These are phyloP conservation scores for Pterostichus niger DNA, from an alignment of 2,888 invertebrate genomes.

Conservation along the genomic window DNA sequence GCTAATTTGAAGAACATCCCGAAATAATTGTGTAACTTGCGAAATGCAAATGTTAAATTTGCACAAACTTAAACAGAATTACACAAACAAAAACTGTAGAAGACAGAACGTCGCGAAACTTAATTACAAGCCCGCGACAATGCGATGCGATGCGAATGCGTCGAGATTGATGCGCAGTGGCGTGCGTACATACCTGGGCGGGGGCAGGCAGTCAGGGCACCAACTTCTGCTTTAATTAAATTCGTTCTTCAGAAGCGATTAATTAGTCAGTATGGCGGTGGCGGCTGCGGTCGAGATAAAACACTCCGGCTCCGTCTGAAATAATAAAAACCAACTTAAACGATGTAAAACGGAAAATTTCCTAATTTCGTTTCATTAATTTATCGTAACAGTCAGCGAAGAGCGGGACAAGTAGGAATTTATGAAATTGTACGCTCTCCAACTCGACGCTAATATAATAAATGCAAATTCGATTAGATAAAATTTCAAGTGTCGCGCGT, in stretches of 20 bases:
- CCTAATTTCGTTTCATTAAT: constrained; percentile 67
- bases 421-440: constrained; percentile 59
- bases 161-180: constrained; percentile 8
- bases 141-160: neutral
- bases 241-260: constrained; percentile 67
- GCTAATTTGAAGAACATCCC: constrained; percentile 66
- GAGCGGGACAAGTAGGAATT: constrained; percentile 60
- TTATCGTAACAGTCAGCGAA: constrained; percentile 56
- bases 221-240: constrained; percentile 66
- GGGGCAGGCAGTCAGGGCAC: constrained; percentile 16
- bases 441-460: constrained; percentile 63
- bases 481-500: constrained; percentile 48
- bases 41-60: constrained; percentile 67
- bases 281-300: constrained; percentile 66
- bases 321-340: constrained; percentile 66
- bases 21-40: constrained; percentile 67
- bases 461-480: constrained; percentile 66
- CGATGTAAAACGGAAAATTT: constrained; percentile 65
- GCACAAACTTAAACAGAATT: constrained; percentile 65
- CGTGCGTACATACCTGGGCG: constrained; percentile 22
- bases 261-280: constrained; percentile 61
- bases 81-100: constrained; percentile 66
- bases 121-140: constrained; percentile 50
- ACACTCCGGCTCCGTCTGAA: constrained; percentile 60
- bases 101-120: constrained; percentile 64